Evolutionary conservation across 2,797 vertebrate genomes (phyloP).

Genomic region (Fringilla coelebs): DNA sequence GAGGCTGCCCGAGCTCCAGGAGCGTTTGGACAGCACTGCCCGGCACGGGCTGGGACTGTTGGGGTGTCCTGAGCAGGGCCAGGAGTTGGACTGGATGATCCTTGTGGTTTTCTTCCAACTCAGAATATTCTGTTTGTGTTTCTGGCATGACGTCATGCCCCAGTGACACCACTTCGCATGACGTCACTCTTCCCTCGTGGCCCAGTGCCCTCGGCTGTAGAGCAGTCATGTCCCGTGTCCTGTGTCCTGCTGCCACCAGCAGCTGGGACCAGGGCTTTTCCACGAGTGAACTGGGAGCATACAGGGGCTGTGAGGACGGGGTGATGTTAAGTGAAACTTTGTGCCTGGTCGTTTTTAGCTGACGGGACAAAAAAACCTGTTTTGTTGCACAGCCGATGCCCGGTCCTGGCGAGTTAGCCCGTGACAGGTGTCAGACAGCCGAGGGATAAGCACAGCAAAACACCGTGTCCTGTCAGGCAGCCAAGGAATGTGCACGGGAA

Average conservation of each 20-base stretch:
- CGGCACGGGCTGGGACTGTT: neutral
- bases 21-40: neutral
- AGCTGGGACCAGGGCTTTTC: neutral
- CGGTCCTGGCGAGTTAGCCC: rapidly evolving
- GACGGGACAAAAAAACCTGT: neutral
- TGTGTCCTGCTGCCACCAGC: neutral
- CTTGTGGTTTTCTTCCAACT: neutral
- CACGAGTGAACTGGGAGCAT: rapidly evolving
- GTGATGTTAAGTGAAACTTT: rapidly evolving
- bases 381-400: rapidly evolving
- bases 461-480: neutral
- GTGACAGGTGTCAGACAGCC: neutral
- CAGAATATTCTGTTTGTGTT: neutral
- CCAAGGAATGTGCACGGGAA: rapidly evolving
- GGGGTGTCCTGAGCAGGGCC: neutral
- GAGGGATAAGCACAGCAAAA: neutral
- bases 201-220: neutral
- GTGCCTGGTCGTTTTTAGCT: rapidly evolving
- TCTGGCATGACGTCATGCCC: neutral
- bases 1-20: neutral
- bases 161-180: neutral
- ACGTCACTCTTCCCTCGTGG: neutral
- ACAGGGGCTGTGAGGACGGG: neutral
- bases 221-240: neutral
- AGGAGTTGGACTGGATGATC: neutral